A percentile compares a stretch with the other conserved stretches of the same genome.
Conservation (phyloP, 2,888 invertebrate species). For the Glaucopsyche alexis region DNA sequence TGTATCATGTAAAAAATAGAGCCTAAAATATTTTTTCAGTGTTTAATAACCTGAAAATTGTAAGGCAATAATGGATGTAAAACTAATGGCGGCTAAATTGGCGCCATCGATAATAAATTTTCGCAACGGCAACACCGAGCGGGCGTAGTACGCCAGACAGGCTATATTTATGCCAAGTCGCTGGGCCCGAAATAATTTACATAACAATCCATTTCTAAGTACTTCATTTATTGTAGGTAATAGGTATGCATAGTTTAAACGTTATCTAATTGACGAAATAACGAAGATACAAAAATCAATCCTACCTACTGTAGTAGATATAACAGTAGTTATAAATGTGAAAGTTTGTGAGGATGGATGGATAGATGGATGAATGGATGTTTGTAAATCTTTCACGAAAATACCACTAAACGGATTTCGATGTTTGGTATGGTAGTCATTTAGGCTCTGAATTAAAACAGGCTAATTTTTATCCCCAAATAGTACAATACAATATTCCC, state of each 20-base stretch:
- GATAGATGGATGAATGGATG: no score
- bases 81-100: constrained; percentile 48
- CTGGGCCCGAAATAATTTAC: constrained; percentile 55
- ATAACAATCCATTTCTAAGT: constrained; percentile 48
- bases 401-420: no score
- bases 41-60: constrained; percentile 29
- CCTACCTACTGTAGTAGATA: no score
- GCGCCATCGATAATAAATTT: constrained; percentile 56
- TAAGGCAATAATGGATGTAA: constrained; percentile 38
- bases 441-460: no score
- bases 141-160: constrained; percentile 44
- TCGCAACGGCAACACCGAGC: constrained; percentile 50
- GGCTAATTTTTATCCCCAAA: no score
- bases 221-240: constrained; percentile 35
- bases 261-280: neutral
- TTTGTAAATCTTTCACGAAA: no score
- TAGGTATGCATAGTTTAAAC: constrained; percentile 27
- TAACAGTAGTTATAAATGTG: no score
- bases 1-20: neutral
- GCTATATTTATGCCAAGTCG: constrained; percentile 53
- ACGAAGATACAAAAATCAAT: no score
- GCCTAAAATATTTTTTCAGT: neutral
- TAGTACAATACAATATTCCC: no score
- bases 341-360: no score
- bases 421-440: no score